phyloP scores from a whole-genome alignment of 2,113 vertebrate species.

The Eleginops maclovinus region DNA sequence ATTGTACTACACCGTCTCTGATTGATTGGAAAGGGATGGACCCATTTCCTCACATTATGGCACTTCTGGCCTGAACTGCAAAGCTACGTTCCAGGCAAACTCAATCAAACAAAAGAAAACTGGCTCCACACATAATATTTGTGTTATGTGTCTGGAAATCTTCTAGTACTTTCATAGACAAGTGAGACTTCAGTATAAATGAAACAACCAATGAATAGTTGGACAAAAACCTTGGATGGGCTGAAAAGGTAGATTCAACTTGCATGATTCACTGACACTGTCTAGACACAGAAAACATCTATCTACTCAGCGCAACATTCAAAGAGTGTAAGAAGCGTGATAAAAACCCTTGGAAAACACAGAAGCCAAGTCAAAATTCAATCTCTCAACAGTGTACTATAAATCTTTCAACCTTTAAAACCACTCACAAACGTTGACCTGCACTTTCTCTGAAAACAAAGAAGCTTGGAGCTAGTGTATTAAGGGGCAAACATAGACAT shows the following conservation, averaged over 20 bases:
- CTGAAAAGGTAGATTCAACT: constrained; percentile 59
- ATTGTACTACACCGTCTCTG: background rate
- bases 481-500: constrained; percentile 27
- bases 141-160: background rate
- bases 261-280: constrained; percentile 54
- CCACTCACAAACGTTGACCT: constrained; percentile 44
- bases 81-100: constrained; percentile 8
- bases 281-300: constrained; percentile 63
- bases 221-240: constrained; percentile 48
- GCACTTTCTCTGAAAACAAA: constrained; percentile 39
- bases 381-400: constrained; percentile 17
- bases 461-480: constrained; percentile 20
- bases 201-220: constrained; percentile 51
- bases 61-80: background rate
- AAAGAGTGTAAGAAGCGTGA: constrained; percentile 16
- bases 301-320: constrained; percentile 45
- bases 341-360: constrained; percentile 16
- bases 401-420: constrained; percentile 54
- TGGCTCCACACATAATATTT: constrained; percentile 13
- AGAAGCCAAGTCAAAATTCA: constrained; percentile 17
- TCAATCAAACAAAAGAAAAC: constrained; percentile 21
- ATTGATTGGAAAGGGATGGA: constrained; percentile 6
- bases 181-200: constrained; percentile 40
- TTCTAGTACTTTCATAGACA: constrained; percentile 32
- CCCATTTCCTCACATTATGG: background rate